Conservation (phyloP, 2,888 invertebrate genomes). For the Callimorpha dominula region DNA sequence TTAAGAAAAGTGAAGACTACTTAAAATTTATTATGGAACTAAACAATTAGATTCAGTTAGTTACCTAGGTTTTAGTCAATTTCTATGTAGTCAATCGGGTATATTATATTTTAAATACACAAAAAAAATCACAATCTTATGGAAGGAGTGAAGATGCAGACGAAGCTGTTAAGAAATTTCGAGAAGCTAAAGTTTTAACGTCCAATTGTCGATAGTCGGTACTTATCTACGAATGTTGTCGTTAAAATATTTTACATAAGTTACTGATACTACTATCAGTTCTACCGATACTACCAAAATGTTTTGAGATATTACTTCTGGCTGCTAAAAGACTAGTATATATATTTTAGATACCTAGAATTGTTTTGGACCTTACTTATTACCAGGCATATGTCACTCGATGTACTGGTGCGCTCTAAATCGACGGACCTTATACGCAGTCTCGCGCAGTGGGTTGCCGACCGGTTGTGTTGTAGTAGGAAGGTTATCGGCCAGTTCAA, state of each 20-base stretch:
- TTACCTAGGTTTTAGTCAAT: too few species aligned
- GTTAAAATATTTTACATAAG: constrained; percentile 9
- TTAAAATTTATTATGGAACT: too few species aligned
- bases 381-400: too few species aligned
- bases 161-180: constrained; percentile 29
- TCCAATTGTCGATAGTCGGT: constrained; percentile 39
- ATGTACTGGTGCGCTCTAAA: too few species aligned
- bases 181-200: constrained; percentile 34
- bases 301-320: constrained; percentile 13
- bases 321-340: neutral
- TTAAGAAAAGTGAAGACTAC: too few species aligned
- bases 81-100: too few species aligned
- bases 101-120: too few species aligned
- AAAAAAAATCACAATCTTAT: constrained; percentile 13
- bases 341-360: neutral
- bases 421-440: too few species aligned
- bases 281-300: constrained; percentile 24
- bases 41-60: too few species aligned
- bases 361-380: neutral
- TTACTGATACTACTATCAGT: constrained; percentile 18
- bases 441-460: too few species aligned
- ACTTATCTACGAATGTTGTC: constrained; percentile 32
- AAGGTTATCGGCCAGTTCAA: too few species aligned
- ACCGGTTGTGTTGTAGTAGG: too few species aligned
- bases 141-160: constrained; percentile 7